Percentiles rank a stretch among this genome's conserved stretches.
These are phyloP conservation scores for Aix galericulata DNA, from an alignment of 2,113 vertebrate genomes.

Conservation along the genomic window DNA sequence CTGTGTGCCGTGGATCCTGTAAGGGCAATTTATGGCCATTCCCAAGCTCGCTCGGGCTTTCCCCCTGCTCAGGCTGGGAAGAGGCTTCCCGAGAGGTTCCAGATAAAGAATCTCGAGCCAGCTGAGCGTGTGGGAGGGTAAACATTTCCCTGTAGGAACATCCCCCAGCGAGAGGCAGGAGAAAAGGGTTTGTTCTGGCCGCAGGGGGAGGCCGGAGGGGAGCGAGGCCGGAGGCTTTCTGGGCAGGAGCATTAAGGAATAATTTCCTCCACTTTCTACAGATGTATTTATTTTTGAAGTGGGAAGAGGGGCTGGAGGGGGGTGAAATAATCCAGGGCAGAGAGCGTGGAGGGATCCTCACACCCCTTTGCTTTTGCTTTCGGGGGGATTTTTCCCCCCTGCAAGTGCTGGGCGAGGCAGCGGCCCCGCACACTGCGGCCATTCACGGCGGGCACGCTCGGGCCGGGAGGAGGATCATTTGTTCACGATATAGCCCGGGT, in stretches of 20 bases:
- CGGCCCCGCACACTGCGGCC: conserved; percentile 63
- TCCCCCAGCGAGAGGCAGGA: neutral
- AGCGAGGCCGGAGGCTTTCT: neutral
- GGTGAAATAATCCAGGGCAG: neutral
- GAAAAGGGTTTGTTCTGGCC: neutral
- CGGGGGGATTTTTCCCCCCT: neutral
- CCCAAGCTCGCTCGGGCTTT: neutral
- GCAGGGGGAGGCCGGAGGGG: neutral
- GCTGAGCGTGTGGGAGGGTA: neutral
- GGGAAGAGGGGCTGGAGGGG: neutral
- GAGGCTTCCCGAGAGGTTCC: neutral
- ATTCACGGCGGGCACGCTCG: conserved; percentile 55
- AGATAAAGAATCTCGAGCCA: neutral
- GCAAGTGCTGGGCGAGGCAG: conserved; percentile 15
- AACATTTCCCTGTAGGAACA: neutral
- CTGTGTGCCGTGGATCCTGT: fast-evolving
- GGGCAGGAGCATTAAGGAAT: conserved; percentile 2
- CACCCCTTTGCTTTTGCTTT: neutral
- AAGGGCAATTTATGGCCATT: neutral
- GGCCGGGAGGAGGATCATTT: conserved; percentile 30
- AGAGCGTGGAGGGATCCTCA: conserved; percentile 45
- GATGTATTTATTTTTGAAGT: neutral
- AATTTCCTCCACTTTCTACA: neutral
- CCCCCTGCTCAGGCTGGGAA: neutral
- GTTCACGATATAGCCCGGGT: conserved; percentile 11